A percentile compares a stretch with the other conserved stretches of the same genome.
Conservation (phyloP, 2,797 vertebrate species). For the Oreochromis mossambicus region DNA sequence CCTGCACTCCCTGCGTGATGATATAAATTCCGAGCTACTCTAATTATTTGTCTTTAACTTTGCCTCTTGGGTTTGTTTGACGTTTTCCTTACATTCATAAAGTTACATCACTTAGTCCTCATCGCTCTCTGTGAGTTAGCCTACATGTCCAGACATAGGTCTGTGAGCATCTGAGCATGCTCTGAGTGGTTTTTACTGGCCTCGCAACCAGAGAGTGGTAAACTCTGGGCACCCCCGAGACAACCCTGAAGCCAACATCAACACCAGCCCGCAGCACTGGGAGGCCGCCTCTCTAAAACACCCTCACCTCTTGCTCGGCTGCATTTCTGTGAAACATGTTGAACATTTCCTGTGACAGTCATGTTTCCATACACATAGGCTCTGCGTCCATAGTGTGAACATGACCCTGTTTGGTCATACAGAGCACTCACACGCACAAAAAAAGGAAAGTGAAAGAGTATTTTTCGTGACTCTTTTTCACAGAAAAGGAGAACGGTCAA, state of each 20-base stretch:
- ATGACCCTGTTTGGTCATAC: conserved; percentile 53
- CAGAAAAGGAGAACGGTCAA: conserved; percentile 16
- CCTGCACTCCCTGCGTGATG: conserved; percentile 15
- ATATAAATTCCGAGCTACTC: conserved; percentile 15
- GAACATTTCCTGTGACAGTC: conserved; percentile 77
- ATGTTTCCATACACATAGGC: conserved; percentile 54
- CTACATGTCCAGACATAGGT: conserved; percentile 42
- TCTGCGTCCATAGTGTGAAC: conserved; percentile 34
- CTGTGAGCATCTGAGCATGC: conserved; percentile 41
- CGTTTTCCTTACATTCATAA: neutral
- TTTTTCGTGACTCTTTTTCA: conserved; percentile 24
- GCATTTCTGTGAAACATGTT: conserved; percentile 67
- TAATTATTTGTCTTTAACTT: conserved; percentile 30
- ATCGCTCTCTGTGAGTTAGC: neutral
- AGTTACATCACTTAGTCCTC: conserved; percentile 1
- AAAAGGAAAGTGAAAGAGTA: neutral
- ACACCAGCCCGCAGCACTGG: conserved; percentile 53
- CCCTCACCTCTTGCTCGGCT: conserved; percentile 48
- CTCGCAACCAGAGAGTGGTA: conserved; percentile 55
- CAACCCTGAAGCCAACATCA: conserved; percentile 64
- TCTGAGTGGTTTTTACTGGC: conserved; percentile 38
- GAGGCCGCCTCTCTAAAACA: conserved; percentile 48
- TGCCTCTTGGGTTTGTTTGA: conserved; percentile 1
- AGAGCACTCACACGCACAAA: conserved; percentile 20
- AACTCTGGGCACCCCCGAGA: conserved; percentile 48